A percentile compares a stretch with the other conserved stretches of the same genome.
phyloP scores from a whole-genome alignment of 2,888 invertebrate species.

The Cheilosia variabilis region DNA sequence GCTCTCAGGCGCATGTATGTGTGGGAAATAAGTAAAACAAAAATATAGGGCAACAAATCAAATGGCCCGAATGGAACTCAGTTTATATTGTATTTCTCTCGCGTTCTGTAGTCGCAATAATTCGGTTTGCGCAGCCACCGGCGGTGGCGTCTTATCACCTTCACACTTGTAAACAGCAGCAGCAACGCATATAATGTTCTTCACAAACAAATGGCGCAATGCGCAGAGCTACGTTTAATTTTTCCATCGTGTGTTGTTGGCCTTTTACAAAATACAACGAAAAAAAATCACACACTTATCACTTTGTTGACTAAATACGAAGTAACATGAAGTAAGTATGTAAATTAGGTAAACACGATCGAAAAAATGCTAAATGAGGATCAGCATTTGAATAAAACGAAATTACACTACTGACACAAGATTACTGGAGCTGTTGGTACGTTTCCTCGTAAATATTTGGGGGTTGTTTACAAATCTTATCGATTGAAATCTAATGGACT shows the following conservation, averaged over 20 bases:
- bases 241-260: conserved; percentile 37
- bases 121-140: conserved; percentile 33
- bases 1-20: background rate
- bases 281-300: conserved; percentile 46
- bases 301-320: conserved; percentile 26
- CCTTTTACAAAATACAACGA: conserved; percentile 29
- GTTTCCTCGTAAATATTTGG: too few relatives aligned
- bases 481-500: too few relatives aligned
- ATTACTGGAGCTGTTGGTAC: background rate
- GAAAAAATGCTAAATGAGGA: conserved; percentile 12
- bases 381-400: conserved; percentile 3
- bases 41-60: conserved; percentile 36
- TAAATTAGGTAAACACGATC: conserved; percentile 37
- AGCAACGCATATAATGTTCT: conserved; percentile 9
- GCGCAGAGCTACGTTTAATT: conserved; percentile 45
- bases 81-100: conserved; percentile 16
- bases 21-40: background rate
- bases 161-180: conserved; percentile 14
- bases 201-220: conserved; percentile 53
- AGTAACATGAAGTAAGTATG: conserved; percentile 28
- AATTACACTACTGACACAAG: background rate
- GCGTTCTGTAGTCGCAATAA: conserved; percentile 22
- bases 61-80: conserved; percentile 36
- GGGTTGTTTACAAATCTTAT: too few relatives aligned
- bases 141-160: conserved; percentile 43